Conservation (phyloP, 2,888 invertebrate species). For the Tortrix viridana region DNA sequence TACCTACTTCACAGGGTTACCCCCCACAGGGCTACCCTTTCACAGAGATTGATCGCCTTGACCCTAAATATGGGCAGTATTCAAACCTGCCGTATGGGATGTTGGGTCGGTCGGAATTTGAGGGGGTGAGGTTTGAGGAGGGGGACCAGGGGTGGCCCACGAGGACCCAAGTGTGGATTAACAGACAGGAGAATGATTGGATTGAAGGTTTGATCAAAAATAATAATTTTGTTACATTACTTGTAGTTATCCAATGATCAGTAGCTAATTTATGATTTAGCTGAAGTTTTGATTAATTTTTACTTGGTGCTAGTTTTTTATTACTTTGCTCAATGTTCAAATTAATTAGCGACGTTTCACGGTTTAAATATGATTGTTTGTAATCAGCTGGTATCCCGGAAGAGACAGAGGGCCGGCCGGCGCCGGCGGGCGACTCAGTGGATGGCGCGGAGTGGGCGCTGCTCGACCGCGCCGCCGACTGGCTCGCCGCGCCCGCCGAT, state of each 20-base stretch:
- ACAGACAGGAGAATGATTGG: neutral
- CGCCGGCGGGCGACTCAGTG: neutral
- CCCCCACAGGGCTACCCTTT: neutral
- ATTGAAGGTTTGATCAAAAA: conserved; percentile 13
- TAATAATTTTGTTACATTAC: no score
- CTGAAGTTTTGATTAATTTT: no score
- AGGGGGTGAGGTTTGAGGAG: no score
- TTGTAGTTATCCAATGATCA: no score
- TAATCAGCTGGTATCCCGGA: conserved; percentile 1
- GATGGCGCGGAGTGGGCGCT: conserved; percentile 8
- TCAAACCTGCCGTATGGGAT: neutral
- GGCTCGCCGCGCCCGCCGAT: neutral
- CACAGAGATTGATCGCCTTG: neutral
- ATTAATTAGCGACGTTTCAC: no score
- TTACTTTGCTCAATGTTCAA: no score
- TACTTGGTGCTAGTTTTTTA: no score
- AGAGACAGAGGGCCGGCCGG: neutral
- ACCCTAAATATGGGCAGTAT: neutral
- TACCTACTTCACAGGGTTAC: neutral
- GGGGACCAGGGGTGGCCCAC: neutral
- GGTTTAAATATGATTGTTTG: neutral
- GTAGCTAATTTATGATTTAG: no score
- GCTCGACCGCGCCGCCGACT: neutral
- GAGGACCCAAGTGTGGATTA: neutral
- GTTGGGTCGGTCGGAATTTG: neutral